Evolutionary conservation across 2,888 invertebrate genomes (phyloP), one percentile per base, ranked within the genome.

Genomic region (Tiliacea aurago): DNA sequence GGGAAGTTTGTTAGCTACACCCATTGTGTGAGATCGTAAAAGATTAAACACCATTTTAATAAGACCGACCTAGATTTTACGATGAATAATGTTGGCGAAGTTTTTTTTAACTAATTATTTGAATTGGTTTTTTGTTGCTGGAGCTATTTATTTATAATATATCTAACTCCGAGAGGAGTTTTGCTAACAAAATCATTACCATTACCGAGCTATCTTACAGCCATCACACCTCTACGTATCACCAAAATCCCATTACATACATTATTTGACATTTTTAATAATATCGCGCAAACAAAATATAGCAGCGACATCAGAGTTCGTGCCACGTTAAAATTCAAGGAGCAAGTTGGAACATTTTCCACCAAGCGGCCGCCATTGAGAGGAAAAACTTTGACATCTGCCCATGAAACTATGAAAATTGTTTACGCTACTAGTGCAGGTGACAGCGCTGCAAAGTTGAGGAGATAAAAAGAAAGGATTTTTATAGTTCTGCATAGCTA

Each of bases 351-450:
- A 70, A 73, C 86, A 78, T 79, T 78, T 81, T 73, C 83, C 79
- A 58, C 62, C 74, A 78, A 83, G 81, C 70, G 53, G 56, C 59
- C 61, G 76, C 74, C 65, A 75, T 76, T 75, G 70, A 76, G 76
- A 81, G 79, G 81, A 81, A 80, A 84, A 89, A 88, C 84, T 89
- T 89, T 70, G 84, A 84, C 89, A 83, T 82, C 81, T 88, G 86
- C 80, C 85, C 82, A 80, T 87, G 83, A 85, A 88, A 88, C 88
- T 88, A 87, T 88, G 83, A 84, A 88, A 89, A 89, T 84, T 86
- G 88, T 88, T 89, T 86, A 86, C 84, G 75, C 75, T 80, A 80
- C 70, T 70, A 70, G 18, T 28, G 53, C 74, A 84, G 78, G 87
- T 72, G 83, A 77, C 70, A 70, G 59, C 49, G 61, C 68, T 47